These are phyloP conservation scores for Cloeon dipterum DNA, from an alignment of 2,888 invertebrate genomes.

Conservation along the genomic window DNA sequence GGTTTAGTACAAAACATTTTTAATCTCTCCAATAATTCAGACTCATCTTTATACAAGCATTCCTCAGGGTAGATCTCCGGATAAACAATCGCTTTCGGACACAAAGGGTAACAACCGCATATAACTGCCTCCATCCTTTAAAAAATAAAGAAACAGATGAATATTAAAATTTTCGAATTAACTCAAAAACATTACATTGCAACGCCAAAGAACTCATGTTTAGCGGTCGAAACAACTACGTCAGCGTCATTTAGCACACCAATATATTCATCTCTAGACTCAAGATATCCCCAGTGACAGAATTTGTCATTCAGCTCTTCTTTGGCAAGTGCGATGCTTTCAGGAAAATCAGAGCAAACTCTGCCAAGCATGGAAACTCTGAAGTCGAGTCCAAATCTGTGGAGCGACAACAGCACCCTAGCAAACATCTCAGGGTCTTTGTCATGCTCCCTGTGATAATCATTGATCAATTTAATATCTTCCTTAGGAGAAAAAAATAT, in stretches of 20 bases:
- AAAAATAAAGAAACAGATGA: no score
- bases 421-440: slow-evolving; percentile 45
- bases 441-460: slow-evolving; percentile 38
- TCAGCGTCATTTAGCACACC: slow-evolving; percentile 28
- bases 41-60: slow-evolving; percentile 32
- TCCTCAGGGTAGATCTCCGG: slow-evolving; percentile 42
- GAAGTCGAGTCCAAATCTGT: slow-evolving; percentile 28
- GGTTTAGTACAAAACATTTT: slow-evolving; percentile 24
- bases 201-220: slow-evolving; percentile 55
- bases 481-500: slow-evolving; percentile 6
- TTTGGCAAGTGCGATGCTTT: slow-evolving; percentile 29
- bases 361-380: slow-evolving; percentile 36
- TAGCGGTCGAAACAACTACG: slow-evolving; percentile 45
- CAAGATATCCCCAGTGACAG: slow-evolving; percentile 32
- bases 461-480: neutral
- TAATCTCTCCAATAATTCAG: slow-evolving; percentile 30
- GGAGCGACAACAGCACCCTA: slow-evolving; percentile 23
- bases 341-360: slow-evolving; percentile 31
- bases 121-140: slow-evolving; percentile 41
- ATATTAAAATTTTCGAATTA: slow-evolving; percentile 5
- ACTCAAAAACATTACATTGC: slow-evolving; percentile 28
- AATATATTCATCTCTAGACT: slow-evolving; percentile 29
- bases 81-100: slow-evolving; percentile 42
- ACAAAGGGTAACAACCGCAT: slow-evolving; percentile 43
- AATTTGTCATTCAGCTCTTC: slow-evolving; percentile 23